Base-by-base conservation (phyloP, 2,888 invertebrate species). In the Candidula unifasciata region DNA sequence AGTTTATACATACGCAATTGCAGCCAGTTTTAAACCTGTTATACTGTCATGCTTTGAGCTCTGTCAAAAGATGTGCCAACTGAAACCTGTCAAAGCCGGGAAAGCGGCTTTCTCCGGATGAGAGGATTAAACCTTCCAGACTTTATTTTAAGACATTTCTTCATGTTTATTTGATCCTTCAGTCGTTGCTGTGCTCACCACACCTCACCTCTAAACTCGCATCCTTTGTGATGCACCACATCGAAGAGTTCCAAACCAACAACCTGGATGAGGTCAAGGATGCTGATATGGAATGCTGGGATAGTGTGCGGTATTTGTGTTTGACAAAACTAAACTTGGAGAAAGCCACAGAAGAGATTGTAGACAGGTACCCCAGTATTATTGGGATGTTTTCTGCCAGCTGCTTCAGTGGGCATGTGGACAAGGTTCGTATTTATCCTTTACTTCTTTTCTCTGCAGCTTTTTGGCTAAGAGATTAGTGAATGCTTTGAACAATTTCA, bases 281-380 rank as follows among this genome's bases (percentile, higher is more conserved):
- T 10, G 78, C 60, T 54, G 35, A 27, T 52, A 76, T 85, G 44
- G 78, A 82, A 44, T 88, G 88, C 78, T 88, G 88, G 76, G 87
- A 89, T 35, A 89, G 91, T 24, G 64, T 91, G n/a, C 84, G 87
- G 85, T 84, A 90, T 27, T 84, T 91, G 71, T 89, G 90, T 85
- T 84, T 85, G 66, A 27, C 86, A 54, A 76, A 68, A 21, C 85
- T 86, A 21, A 86, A 89, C 77, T 82, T 87, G 35, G 60, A 87
- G 8, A 82, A 84, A 27, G 89, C 90, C 10, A 85, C 88, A 6
- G 84, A 87, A 21, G 73, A 85, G 18, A 82, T 90, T 21, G 87
- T 90, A 2, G 86, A 88, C 66, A 88, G 84, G 69, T 89, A 89
- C 78, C 88, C 90, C 0, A 44, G 73, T 13, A 81, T 90, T 35